phyloP scores from a whole-genome alignment of 2,888 invertebrate species.

The Cepaea hortensis region DNA sequence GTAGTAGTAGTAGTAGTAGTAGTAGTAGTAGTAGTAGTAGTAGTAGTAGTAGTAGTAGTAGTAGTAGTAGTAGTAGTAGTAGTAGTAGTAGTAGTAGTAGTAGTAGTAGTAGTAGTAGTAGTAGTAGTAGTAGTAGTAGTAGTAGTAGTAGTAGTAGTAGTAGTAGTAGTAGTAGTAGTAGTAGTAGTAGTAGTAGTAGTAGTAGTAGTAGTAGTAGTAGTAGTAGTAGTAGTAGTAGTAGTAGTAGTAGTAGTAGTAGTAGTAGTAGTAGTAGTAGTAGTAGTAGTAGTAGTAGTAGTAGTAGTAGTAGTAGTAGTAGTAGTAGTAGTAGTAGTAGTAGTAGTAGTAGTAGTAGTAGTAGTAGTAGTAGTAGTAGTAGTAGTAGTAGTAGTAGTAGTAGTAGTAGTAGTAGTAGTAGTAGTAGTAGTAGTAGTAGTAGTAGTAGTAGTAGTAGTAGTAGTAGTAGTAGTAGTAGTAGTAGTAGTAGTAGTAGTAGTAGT shows the following conservation, averaged over 20 bases:
- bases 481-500: slow-evolving; percentile 34
- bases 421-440: slow-evolving; percentile 34
- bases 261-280: slow-evolving; percentile 34
- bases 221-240: slow-evolving; percentile 34
- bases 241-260: slow-evolving; percentile 34
- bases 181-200: slow-evolving; percentile 34
- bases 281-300: slow-evolving; percentile 34
- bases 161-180: slow-evolving; percentile 34
- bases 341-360: slow-evolving; percentile 34
- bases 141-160: slow-evolving; percentile 34
- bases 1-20: slow-evolving; percentile 34
- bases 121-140: slow-evolving; percentile 34
- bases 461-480: slow-evolving; percentile 34
- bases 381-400: slow-evolving; percentile 34
- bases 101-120: slow-evolving; percentile 34
- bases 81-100: slow-evolving; percentile 34
- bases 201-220: slow-evolving; percentile 34
- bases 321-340: slow-evolving; percentile 34
- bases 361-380: slow-evolving; percentile 34
- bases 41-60: slow-evolving; percentile 34
- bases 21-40: slow-evolving; percentile 34
- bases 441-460: slow-evolving; percentile 34
- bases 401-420: slow-evolving; percentile 34
- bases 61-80: slow-evolving; percentile 34
- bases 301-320: slow-evolving; percentile 34